Percentiles rank a stretch among this genome's conserved stretches.
These are phyloP conservation scores for Agonopterix subpropinquella DNA, from an alignment of 2,888 invertebrate genomes.

Conservation along the genomic window DNA sequence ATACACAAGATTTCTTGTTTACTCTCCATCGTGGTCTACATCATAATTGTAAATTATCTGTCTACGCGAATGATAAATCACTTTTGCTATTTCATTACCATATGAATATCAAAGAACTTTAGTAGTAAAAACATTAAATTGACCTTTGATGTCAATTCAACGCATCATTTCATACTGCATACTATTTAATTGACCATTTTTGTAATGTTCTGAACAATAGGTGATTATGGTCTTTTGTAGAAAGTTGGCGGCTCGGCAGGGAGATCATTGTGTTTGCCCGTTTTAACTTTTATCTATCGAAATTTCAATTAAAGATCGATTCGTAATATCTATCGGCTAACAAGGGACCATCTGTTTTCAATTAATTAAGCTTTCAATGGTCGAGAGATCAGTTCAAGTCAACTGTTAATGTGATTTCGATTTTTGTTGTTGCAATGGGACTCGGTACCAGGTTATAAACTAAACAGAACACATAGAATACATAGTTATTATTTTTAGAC, in stretches of 20 bases:
- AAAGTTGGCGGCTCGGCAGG: slow-evolving; percentile 60
- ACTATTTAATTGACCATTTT: slow-evolving; percentile 52
- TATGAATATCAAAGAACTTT: no score
- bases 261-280: slow-evolving; percentile 62
- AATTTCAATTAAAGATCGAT: slow-evolving; percentile 67
- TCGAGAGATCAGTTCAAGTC: slow-evolving; percentile 29
- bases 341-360: slow-evolving; percentile 70
- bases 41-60: no score
- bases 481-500: neutral
- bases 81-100: no score
- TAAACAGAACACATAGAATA: no score
- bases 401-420: slow-evolving; percentile 30
- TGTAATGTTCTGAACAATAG: slow-evolving; percentile 60
- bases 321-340: slow-evolving; percentile 48
- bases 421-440: slow-evolving; percentile 10
- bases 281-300: slow-evolving; percentile 50
- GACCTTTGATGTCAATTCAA: neutral
- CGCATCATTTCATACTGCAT: neutral
- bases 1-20: no score
- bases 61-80: no score
- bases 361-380: slow-evolving; percentile 56
- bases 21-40: no score
- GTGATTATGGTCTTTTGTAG: slow-evolving; percentile 63
- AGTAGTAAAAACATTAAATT: neutral
- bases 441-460: neutral